These are phyloP conservation scores for Callaeas wilsoni DNA, from an alignment of 2,113 vertebrate genomes.

Conservation along the genomic window DNA sequence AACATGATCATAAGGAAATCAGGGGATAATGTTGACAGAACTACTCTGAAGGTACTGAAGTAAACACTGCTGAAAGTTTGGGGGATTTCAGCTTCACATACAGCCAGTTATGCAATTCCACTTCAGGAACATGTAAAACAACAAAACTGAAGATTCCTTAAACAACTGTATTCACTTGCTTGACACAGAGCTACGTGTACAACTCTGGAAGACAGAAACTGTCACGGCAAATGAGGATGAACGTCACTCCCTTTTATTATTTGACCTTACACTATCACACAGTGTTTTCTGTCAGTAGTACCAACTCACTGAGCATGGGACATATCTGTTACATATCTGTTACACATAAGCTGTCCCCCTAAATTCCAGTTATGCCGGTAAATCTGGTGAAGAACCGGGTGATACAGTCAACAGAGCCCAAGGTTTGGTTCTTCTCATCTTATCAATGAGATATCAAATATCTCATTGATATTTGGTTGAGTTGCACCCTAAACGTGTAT, in stretches of 20 bases:
- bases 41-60: background rate
- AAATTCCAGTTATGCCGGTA: background rate
- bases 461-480: background rate
- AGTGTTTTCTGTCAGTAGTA: background rate
- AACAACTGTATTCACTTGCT: background rate
- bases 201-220: background rate
- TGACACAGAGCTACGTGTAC: background rate
- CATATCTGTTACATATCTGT: background rate
- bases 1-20: rapidly evolving
- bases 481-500: background rate
- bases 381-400: background rate
- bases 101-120: background rate
- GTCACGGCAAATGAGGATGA: background rate
- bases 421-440: background rate
- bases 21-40: background rate
- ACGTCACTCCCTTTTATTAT: background rate
- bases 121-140: background rate
- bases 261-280: background rate
- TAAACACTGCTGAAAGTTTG: background rate
- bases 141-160: background rate
- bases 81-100: background rate
- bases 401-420: background rate
- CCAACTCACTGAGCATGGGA: background rate
- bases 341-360: background rate
- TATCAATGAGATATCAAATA: background rate